Conservation (phyloP, 2,797 vertebrate genomes). For the Sternarchorhynchus goeldii region DNA sequence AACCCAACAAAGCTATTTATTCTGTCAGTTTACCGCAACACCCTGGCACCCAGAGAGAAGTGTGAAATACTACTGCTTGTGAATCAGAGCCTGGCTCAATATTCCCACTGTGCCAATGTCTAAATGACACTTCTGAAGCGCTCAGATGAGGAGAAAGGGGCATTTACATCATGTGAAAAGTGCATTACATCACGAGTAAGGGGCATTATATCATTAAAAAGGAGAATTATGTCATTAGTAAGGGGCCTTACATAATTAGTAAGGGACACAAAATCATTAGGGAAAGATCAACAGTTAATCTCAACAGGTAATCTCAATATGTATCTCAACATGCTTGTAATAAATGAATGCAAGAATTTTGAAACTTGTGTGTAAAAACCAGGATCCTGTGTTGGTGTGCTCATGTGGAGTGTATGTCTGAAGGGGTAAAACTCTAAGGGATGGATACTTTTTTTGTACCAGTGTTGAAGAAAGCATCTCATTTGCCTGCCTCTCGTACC, state of each 20-base stretch:
- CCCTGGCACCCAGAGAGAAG: background rate
- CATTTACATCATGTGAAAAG: background rate
- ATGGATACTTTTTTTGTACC: background rate
- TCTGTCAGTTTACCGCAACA: background rate
- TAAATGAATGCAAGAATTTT: no score
- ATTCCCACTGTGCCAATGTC: background rate
- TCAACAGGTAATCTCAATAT: background rate
- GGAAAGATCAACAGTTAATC: background rate
- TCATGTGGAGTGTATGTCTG: no score
- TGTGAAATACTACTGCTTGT: background rate
- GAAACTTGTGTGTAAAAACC: no score
- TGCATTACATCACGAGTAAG: background rate
- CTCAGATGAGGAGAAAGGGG: background rate
- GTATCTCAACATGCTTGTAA: background rate
- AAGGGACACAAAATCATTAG: background rate
- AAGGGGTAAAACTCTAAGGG: no score
- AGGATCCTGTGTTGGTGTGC: no score
- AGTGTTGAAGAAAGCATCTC: background rate
- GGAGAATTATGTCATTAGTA: background rate
- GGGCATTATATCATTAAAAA: background rate
- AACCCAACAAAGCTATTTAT: background rate
- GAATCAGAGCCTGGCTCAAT: constrained; percentile 1
- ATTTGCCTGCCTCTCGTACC: background rate
- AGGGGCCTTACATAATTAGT: no score
- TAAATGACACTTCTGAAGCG: background rate